These are phyloP conservation scores for Campopleginae sp. DNA, from an alignment of 2,888 invertebrate genomes.

Conservation along the genomic window DNA sequence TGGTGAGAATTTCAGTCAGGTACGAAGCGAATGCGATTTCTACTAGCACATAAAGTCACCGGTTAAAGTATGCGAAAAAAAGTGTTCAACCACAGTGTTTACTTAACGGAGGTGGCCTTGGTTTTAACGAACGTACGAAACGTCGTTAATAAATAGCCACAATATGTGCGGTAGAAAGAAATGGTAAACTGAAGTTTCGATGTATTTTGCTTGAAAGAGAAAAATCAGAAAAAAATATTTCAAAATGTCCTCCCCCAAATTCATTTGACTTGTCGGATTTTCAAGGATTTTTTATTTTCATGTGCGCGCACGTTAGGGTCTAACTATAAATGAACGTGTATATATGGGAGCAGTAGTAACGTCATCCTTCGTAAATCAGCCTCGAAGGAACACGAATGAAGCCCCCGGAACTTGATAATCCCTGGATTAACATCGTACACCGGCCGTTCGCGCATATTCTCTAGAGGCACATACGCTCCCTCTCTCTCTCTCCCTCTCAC, in stretches of 20 bases:
- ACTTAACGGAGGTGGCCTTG: background rate
- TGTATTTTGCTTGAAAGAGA: background rate
- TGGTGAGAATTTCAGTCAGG: constrained; percentile 14
- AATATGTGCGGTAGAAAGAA: background rate
- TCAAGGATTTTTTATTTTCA: background rate
- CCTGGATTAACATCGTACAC: constrained; percentile 62
- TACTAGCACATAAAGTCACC: constrained; percentile 7
- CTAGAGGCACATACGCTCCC: constrained; percentile 27
- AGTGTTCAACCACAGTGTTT: background rate
- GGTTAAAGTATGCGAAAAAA: background rate
- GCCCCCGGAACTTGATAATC: constrained; percentile 64
- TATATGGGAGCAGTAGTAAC: constrained; percentile 11
- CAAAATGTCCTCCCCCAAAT: background rate
- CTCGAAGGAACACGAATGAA: constrained; percentile 57
- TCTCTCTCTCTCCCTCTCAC: constrained; percentile 38
- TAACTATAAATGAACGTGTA: background rate
- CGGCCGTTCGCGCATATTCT: constrained; percentile 54
- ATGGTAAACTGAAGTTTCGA: background rate
- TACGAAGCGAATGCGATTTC: constrained; percentile 10
- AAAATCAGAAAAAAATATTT: background rate
- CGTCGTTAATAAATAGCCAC: background rate
- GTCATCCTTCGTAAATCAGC: constrained; percentile 62
- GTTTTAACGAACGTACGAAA: background rate
- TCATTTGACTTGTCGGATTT: background rate
- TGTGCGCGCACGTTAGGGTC: background rate